phyloP scores from a whole-genome alignment of 1,140 invertebrate species.

The Listronotus bonariensis region DNA sequence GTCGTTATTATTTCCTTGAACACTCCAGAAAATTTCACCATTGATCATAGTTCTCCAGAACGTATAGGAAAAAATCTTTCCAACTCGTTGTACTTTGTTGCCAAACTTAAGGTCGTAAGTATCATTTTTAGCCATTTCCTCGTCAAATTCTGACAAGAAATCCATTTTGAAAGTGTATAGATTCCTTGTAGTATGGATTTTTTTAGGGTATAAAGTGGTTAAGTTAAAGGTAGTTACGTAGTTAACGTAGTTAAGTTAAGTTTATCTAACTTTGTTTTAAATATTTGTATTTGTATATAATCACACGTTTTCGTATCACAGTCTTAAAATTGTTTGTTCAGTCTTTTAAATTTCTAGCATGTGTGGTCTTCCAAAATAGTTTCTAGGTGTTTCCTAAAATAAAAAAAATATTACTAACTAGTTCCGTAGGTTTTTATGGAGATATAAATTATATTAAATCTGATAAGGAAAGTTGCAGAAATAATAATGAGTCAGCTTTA shows the following conservation, averaged over 20 bases:
- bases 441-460: background rate
- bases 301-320: conserved; percentile 30
- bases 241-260: too few species aligned
- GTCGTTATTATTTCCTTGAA: conserved; percentile 48
- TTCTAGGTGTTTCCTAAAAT: conserved; percentile 18
- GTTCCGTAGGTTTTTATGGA: background rate
- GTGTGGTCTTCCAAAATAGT: background rate
- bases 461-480: conserved; percentile 4
- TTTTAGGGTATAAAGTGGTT: background rate
- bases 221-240: background rate
- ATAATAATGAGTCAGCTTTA: too few species aligned
- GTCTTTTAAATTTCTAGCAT: conserved; percentile 22
- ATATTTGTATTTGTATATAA: conserved; percentile 9
- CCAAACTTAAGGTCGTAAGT: conserved; percentile 47
- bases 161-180: conserved; percentile 33
- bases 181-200: background rate
- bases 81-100: conserved; percentile 42
- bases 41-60: conserved; percentile 51
- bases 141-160: conserved; percentile 41
- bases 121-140: conserved; percentile 38
- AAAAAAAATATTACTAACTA: background rate
- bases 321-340: conserved; percentile 23
- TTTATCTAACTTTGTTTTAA: conserved; percentile 4
- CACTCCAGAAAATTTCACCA: conserved; percentile 51
- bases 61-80: conserved; percentile 52